phyloP scores from a whole-genome alignment of 2,113 vertebrate species.

The Xenopus laevis region DNA sequence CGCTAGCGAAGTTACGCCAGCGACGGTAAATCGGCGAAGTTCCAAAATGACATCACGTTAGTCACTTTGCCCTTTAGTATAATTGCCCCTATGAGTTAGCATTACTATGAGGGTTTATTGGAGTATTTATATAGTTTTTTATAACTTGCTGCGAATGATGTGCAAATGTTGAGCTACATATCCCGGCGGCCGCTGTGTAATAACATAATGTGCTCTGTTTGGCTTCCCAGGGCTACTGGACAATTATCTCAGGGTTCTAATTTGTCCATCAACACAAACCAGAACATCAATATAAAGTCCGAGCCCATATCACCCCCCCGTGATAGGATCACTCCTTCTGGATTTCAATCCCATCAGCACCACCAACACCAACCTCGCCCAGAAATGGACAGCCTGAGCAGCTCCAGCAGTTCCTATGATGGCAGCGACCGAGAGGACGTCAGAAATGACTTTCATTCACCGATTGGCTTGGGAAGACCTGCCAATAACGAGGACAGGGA shows the following conservation, averaged over 20 bases:
- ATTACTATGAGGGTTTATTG: too few relatives aligned
- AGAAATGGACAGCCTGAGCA: conserved; percentile 96
- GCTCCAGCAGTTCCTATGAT: conserved; percentile 95
- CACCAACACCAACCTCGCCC: conserved; percentile 76
- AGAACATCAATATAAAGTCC: conserved; percentile 94
- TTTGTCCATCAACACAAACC: conserved; percentile 92
- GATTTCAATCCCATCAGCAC: conserved; percentile 74
- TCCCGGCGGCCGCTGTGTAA: too few relatives aligned
- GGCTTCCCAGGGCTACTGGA: conserved; percentile 76
- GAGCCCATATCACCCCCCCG: conserved; percentile 96
- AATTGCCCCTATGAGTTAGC: too few relatives aligned
- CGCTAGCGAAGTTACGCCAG: too few relatives aligned
- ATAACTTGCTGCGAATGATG: too few relatives aligned
- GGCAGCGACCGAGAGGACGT: conserved; percentile 94
- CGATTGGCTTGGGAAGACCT: conserved; percentile 79
- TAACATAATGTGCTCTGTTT: too few relatives aligned
- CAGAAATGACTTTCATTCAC: conserved; percentile 86
- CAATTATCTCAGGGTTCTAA: conserved; percentile 96
- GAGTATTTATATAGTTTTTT: too few relatives aligned
- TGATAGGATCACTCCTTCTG: conserved; percentile 85
- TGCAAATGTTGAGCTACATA: too few relatives aligned
- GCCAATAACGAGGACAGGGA: conserved; percentile 79
- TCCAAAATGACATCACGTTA: too few relatives aligned
- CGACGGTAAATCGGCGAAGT: too few relatives aligned
- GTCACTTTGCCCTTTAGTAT: too few relatives aligned